A percentile compares a stretch with the other conserved stretches of the same genome.
These are phyloP conservation scores for Phalloptychus januarius DNA, from an alignment of 2,797 vertebrate species.

Conservation along the genomic window DNA sequence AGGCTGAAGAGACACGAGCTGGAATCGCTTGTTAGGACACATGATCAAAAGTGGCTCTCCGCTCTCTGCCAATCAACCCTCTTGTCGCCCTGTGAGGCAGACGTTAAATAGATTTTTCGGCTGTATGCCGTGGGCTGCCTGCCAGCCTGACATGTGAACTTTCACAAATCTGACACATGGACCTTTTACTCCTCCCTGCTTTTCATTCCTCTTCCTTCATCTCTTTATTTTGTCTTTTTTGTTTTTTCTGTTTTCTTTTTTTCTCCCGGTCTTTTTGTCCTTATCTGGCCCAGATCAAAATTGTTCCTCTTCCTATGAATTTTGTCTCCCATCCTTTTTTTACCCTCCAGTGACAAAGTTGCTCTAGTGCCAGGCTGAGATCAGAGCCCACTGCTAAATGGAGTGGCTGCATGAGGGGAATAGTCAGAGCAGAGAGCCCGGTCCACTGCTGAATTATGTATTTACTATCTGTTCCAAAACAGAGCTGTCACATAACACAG, in stretches of 20 bases:
- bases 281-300: conserved; percentile 37
- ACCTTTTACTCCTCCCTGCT: conserved; percentile 80
- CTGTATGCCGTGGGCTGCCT: conserved; percentile 84
- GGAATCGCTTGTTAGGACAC: conserved; percentile 98
- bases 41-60: conserved; percentile 96
- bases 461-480: conserved; percentile 75
- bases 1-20: conserved; percentile 93
- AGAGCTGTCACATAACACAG: conserved; percentile 64
- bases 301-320: conserved; percentile 47
- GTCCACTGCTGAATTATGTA: conserved; percentile 72
- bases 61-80: conserved; percentile 97
- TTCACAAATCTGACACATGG: conserved; percentile 83
- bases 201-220: conserved; percentile 73
- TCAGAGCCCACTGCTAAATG: conserved; percentile 73
- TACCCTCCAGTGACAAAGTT: conserved; percentile 61
- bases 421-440: conserved; percentile 51
- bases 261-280: conserved; percentile 2
- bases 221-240: conserved; percentile 49
- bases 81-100: conserved; percentile 91
- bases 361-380: conserved; percentile 61
- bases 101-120: conserved; percentile 94
- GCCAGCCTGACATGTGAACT: conserved; percentile 94
- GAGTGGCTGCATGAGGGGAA: conserved; percentile 57
- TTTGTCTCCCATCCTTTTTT: conserved; percentile 41
- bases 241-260: conserved; percentile 19